These are phyloP conservation scores for Melanaphis sacchari DNA, from an alignment of 1,140 invertebrate species.

Conservation along the genomic window DNA sequence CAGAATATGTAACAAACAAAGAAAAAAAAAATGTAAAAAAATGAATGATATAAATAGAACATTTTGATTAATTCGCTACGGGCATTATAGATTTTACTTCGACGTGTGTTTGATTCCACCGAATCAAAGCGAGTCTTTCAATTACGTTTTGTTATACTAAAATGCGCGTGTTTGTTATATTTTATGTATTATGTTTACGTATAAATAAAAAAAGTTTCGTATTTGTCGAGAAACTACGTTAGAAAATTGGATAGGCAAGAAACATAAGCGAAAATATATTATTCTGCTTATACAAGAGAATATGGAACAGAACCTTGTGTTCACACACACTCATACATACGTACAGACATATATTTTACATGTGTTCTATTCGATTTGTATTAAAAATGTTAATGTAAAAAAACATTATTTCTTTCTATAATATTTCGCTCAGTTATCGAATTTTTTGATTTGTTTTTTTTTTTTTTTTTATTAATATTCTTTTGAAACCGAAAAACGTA, in stretches of 20 bases:
- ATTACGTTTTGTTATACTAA: neutral
- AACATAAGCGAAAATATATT: neutral
- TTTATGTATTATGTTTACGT: neutral
- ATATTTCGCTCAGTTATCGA: neutral
- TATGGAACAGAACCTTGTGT: neutral
- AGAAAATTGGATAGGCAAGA: constrained; percentile 13
- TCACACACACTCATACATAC: neutral
- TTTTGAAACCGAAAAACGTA: neutral
- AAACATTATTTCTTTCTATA: constrained; percentile 23
- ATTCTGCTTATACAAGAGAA: neutral
- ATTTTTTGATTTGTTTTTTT: neutral
- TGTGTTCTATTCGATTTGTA: neutral
- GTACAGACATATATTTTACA: neutral
- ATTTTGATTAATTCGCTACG: neutral
- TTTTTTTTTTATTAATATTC: too few relatives aligned
- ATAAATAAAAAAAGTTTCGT: neutral
- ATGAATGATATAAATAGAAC: neutral
- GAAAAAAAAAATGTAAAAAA: neutral
- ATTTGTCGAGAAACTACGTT: neutral
- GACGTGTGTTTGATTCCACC: neutral
- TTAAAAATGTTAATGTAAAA: constrained; percentile 24
- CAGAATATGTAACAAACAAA: neutral
- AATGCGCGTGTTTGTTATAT: neutral
- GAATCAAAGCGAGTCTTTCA: neutral
- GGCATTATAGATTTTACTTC: neutral